Evolutionary conservation across 1,140 invertebrate species (phyloP), one percentile per base, ranked within the genome.

Genomic region (Thaumetopoea pityocampa): DNA sequence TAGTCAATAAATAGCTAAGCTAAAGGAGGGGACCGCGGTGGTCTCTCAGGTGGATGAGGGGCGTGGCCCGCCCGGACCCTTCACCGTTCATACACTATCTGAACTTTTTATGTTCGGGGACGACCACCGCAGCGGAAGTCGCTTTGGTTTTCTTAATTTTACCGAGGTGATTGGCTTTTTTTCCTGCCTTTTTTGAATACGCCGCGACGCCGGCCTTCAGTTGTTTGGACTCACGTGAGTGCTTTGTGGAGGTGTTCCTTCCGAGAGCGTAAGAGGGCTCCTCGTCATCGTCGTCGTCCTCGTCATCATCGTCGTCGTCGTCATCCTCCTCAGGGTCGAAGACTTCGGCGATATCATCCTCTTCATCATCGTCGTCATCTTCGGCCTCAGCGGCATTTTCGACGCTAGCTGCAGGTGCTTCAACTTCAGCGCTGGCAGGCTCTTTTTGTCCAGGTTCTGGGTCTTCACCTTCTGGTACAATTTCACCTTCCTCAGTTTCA

Each of bases 141-240:
- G 73, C 76, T 84, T 84, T 84, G 59, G 73, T 84, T 81, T 78
- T 82, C 78, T 82, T 82, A 66, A 82, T 61, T 73, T 84, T 86
- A 55, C 64, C 62, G 42, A 58, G 48, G 58, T 76, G 66, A 60
- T 77, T 85, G 40, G 68, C 67, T 64, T 87, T 87, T 86, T 89
- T 90, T 52, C 85, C 85, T 47, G 74, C 67, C 76, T 87, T 89
- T 87, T 88, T 87, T 79, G 86, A 70, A 71, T 67, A 79, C 68
- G 74, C 69, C 50, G 80, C 65, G 51, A 67, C 59, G 50, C 70
- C 78, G 52, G 69, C 69, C 55, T 84, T 84, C 68, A 86, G 74
- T 79, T 89, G 89, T 90, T 92, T 93, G 67, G 92, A 93, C 92
- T 93, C 92, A 93, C 93, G 91, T 93, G 92, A 87, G 63, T 86